phyloP scores from a whole-genome alignment of 30 jellyfish, hydroid and myxozoan species.

The Mastigias papua region DNA sequence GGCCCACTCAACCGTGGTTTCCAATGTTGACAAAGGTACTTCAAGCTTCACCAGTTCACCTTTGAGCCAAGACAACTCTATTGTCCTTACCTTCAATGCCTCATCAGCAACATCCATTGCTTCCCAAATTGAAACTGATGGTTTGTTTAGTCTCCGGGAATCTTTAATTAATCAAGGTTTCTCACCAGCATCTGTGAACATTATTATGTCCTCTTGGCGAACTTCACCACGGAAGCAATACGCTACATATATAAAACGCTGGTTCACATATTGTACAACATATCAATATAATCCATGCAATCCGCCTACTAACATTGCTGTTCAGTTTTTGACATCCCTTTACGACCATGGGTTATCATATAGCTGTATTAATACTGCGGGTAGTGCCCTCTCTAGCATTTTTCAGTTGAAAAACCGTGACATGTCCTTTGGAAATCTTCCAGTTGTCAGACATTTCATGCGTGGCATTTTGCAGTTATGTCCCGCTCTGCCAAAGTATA shows the following conservation, averaged over 20 bases:
- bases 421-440: not conserved
- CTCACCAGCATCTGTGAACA: constrained; percentile 2
- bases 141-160: constrained; percentile 36
- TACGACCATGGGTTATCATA: constrained; percentile 18
- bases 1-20: constrained; percentile 81
- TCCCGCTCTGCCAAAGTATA: not conserved
- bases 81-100: constrained; percentile 19
- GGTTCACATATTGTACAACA: not conserved
- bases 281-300: not conserved
- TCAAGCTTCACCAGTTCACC: constrained; percentile 9
- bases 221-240: constrained; percentile 25
- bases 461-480: not conserved
- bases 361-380: constrained; percentile 17
- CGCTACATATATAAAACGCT: not conserved
- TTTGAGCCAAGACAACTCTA: constrained; percentile 11
- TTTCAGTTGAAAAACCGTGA: not conserved
- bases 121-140: constrained; percentile 22
- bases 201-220: constrained; percentile 39
- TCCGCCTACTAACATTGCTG: not conserved
- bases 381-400: constrained; percentile 15
- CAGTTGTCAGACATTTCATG: constrained; percentile 4
- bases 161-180: not conserved
- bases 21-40: constrained; percentile 24
- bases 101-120: constrained; percentile 26
- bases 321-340: constrained; percentile 11